These are phyloP conservation scores for Cyprinodon diabolis DNA, from an alignment of 2,797 vertebrate genomes.

Conservation along the genomic window DNA sequence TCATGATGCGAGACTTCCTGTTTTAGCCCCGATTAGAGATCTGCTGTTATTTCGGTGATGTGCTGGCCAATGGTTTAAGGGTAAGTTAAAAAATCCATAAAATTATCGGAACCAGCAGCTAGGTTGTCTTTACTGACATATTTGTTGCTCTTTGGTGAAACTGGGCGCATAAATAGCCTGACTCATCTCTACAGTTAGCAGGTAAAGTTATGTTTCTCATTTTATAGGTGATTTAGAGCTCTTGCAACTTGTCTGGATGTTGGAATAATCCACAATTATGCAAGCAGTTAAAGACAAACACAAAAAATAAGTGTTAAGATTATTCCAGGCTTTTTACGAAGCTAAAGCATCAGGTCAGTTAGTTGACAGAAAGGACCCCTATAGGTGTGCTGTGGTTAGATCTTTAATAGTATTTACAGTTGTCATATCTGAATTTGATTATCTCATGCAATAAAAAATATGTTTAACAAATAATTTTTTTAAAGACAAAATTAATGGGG, in stretches of 20 bases:
- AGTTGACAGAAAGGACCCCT: too few relatives aligned
- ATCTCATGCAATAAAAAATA: too few relatives aligned
- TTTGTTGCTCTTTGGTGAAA: background rate
- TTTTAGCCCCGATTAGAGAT: too few relatives aligned
- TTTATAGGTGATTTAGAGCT: background rate
- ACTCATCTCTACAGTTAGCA: background rate
- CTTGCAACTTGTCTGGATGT: background rate
- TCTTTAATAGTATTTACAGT: background rate
- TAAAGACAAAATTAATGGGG: too few relatives aligned
- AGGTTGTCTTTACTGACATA: background rate
- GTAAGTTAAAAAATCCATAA: background rate
- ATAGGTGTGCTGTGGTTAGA: background rate
- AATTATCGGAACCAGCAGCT: accelerated
- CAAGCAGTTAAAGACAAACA: background rate
- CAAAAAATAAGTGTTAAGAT: background rate
- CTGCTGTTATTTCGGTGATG: background rate
- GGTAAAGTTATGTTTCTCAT: background rate
- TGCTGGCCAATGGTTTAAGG: background rate
- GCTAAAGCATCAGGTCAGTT: background rate
- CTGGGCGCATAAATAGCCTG: background rate
- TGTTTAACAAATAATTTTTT: too few relatives aligned
- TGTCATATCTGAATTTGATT: too few relatives aligned
- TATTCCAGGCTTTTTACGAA: background rate
- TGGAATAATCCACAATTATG: background rate
- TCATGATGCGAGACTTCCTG: conserved; percentile 36